Evolutionary conservation across 2,888 invertebrate species (phyloP), one percentile per base, ranked within the genome.

Genomic region (Drosophila kambysellisi): DNA sequence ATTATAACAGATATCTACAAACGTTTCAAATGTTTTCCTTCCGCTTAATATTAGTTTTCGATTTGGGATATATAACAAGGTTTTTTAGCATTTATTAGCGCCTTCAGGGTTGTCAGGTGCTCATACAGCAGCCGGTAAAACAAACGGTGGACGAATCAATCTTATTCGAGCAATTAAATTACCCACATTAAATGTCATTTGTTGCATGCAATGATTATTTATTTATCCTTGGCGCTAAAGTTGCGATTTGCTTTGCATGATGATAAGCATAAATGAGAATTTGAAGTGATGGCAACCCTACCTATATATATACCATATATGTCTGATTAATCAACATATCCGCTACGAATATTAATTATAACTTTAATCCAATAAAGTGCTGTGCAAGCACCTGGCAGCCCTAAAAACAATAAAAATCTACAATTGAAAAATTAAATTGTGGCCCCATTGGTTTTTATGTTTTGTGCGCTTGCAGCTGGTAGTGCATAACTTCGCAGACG

Each of bases 21-120:
- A 43, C 46, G 17, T 39, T 59, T 35, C 4, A 11, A 20, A 35
- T 25, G 9, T 35, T 70, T 70, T n/a, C 15, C 20, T 50, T 39
- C 12, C 9, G 39, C 43, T 46, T 57, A 3, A n/a, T 6, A 50
- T 57, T 20, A 52, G 30, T 58, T 46, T 67, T 39, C 32, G 15
- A 52, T 56, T 65, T 59, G 20, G 37, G 56, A 56, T 58, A 56
- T 54, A 60, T 56, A 30, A 30, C 41, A 35, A 51, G 32, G 43
- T 37, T 50, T 58, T 68, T 57, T 37, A 20, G 17, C 25, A n/a
- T 48, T 76, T 64, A 59, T 56, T 71, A 60, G 52, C 30, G 52
- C 68, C 65, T 66, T 39, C 62, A 84, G 89, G 89, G 89, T 87
- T 84, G 89, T 70, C 89, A 89, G 65, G 74, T 59, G 41, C 4